Conservation (phyloP, 2,113 vertebrate genomes). For the Rhabdornis inornatus region DNA sequence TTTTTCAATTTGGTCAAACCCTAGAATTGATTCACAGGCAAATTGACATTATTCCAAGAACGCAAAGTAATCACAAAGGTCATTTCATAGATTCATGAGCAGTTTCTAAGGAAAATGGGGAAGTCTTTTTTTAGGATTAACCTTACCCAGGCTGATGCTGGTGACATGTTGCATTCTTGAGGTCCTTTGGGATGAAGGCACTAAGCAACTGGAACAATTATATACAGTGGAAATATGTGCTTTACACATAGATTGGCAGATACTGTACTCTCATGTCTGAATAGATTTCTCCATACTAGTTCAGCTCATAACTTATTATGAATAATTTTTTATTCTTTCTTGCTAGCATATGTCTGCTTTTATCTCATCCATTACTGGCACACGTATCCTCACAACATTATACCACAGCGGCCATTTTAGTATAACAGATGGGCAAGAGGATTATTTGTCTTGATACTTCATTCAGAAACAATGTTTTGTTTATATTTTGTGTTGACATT, state of each 20-base stretch:
- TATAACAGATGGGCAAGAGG: conserved; percentile 69
- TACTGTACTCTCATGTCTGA: not conserved
- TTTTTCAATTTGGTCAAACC: not conserved
- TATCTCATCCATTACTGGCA: conserved; percentile 21
- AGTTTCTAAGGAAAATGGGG: not conserved
- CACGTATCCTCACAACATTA: not conserved
- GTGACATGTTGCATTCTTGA: not conserved
- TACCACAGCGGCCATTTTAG: conserved; percentile 1
- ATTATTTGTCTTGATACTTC: conserved; percentile 56
- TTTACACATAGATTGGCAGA: conserved; percentile 25
- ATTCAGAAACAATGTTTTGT: conserved; percentile 61
- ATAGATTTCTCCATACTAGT: conserved; percentile 12
- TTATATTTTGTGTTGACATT: conserved; percentile 71
- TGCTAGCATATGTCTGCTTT: conserved; percentile 52
- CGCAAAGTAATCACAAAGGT: not conserved
- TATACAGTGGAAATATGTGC: conserved; percentile 6
- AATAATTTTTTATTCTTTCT: conserved; percentile 55
- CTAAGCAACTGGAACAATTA: conserved; percentile 23
- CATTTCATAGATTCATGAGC: not conserved
- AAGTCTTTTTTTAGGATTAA: conserved; percentile 28
- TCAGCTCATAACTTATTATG: conserved; percentile 26
- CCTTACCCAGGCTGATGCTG: not conserved
- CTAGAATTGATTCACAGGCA: not conserved
- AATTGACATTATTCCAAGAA: not conserved
- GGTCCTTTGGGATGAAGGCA: conserved; percentile 3